Percentiles rank a stretch among this genome's conserved stretches.
Conservation (phyloP, 2,888 invertebrate genomes). For the Capitulum mitella region DNA sequence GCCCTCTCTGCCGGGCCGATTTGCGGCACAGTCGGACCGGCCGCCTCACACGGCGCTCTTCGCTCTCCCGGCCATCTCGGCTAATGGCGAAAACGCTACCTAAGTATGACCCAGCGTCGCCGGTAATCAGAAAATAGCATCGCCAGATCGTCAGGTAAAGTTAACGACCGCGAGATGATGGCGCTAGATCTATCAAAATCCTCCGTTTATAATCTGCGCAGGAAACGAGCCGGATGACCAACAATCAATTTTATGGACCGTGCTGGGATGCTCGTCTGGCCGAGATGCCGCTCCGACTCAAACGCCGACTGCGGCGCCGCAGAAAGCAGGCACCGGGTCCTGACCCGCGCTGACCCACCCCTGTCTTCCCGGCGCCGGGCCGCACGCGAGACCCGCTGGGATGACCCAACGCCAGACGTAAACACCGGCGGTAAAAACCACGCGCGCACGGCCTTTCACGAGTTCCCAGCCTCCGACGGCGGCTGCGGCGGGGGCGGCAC, state of each 20-base stretch:
- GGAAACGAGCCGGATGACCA: neutral
- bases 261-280: neutral
- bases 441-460: neutral
- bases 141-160: neutral
- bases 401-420: neutral
- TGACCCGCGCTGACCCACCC: too few species aligned
- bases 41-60: neutral
- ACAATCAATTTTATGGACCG: neutral
- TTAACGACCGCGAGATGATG: neutral
- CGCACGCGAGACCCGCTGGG: too few species aligned
- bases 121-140: neutral
- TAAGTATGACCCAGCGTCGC: neutral
- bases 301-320: too few species aligned
- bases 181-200: neutral
- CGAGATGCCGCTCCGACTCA: too few species aligned
- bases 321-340: too few species aligned
- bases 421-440: neutral
- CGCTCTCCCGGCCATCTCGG: neutral
- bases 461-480: neutral
- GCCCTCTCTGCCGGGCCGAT: neutral
- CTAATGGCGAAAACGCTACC: neutral
- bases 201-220: neutral
- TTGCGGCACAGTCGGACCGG: neutral
- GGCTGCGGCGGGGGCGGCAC: neutral
- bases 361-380: too few species aligned